phyloP scores from a whole-genome alignment of 2,888 invertebrate species.

The Linnaemya vulpina region DNA sequence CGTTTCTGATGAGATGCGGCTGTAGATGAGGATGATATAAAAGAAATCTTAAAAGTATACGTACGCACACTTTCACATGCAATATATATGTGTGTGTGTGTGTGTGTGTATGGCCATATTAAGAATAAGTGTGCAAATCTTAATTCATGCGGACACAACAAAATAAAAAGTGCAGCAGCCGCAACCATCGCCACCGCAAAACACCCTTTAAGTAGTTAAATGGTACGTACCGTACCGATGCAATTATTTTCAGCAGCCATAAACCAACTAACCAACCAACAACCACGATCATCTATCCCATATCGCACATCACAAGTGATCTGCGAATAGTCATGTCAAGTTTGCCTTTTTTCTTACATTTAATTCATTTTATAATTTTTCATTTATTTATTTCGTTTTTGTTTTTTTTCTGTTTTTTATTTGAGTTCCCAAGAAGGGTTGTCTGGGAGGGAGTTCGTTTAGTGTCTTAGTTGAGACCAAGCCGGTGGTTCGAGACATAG shows the following conservation, averaged over 20 bases:
- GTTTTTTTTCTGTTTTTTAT: background rate
- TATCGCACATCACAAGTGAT: conserved; percentile 46
- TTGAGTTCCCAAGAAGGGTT: conserved; percentile 47
- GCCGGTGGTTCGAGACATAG: conserved; percentile 46
- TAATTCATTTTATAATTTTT: conserved; percentile 37
- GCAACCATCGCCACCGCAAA: conserved; percentile 20
- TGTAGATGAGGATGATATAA: conserved; percentile 33
- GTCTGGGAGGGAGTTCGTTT: conserved; percentile 56
- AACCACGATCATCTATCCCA: conserved; percentile 54
- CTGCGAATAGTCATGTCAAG: conserved; percentile 48
- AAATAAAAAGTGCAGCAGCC: conserved; percentile 35
- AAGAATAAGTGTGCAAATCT: conserved; percentile 65
- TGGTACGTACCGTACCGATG: conserved; percentile 47
- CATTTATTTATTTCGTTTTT: no score
- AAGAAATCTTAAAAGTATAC: conserved; percentile 30
- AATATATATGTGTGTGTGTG: no score
- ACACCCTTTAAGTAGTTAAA: conserved; percentile 39
- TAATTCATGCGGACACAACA: conserved; percentile 64
- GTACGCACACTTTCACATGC: background rate
- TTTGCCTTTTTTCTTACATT: conserved; percentile 46
- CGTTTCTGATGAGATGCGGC: conserved; percentile 40
- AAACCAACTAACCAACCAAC: conserved; percentile 65
- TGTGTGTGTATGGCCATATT: conserved; percentile 14
- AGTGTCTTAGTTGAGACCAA: conserved; percentile 18
- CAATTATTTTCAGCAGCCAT: conserved; percentile 69